A percentile compares a stretch with the other conserved stretches of the same genome.
These are phyloP conservation scores for Pseudoips prasinana DNA, from an alignment of 2,888 invertebrate genomes.

Conservation along the genomic window DNA sequence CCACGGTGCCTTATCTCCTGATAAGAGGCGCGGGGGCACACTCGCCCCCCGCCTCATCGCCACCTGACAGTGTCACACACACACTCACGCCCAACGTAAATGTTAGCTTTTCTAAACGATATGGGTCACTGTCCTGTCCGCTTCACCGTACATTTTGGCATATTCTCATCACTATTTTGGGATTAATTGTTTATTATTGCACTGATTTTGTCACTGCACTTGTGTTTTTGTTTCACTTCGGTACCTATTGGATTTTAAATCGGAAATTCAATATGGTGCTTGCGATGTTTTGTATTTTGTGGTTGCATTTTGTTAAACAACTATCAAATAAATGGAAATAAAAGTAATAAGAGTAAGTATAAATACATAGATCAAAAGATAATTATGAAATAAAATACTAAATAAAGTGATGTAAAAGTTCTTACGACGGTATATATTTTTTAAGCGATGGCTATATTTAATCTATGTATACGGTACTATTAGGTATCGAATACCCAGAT, in stretches of 20 bases:
- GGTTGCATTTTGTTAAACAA: conserved; percentile 3
- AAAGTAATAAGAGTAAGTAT: no score
- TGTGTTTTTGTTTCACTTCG: conserved; percentile 32
- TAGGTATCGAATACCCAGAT: no score
- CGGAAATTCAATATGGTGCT: conserved; percentile 27
- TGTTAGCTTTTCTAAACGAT: conserved; percentile 45
- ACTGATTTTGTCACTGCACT: conserved; percentile 28
- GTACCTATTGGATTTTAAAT: conserved; percentile 25
- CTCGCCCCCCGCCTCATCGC: conserved; percentile 78
- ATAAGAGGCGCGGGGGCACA: conserved; percentile 79
- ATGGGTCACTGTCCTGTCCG: conserved; percentile 77
- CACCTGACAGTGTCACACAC: conserved; percentile 70
- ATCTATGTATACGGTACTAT: no score
- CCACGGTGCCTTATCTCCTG: conserved; percentile 77
- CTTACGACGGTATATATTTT: no score
- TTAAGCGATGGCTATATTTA: no score
- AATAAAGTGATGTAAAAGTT: no score
- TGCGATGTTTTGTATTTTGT: conserved; percentile 44
- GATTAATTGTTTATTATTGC: conserved; percentile 25
- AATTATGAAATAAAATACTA: no score
- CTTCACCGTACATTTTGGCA: conserved; percentile 51
- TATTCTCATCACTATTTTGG: conserved; percentile 52
- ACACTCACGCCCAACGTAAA: conserved; percentile 49
- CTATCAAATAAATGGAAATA: no score
- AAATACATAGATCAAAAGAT: no score